phyloP scores from a whole-genome alignment of 2,113 vertebrate species.

The Peucedramus taeniatus region DNA sequence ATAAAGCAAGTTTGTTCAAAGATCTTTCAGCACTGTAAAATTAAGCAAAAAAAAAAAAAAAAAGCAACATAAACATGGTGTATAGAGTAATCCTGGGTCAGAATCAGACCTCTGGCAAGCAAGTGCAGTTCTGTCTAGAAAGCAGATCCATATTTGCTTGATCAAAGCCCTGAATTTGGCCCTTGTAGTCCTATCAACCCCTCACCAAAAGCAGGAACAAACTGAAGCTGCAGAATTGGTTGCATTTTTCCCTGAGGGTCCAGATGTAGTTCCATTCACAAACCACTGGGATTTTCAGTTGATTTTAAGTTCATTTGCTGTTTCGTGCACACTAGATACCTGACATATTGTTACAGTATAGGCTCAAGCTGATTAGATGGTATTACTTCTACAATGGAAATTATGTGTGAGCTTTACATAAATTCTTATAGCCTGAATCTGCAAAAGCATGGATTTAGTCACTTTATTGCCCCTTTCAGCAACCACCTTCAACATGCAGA shows the following conservation, averaged over 20 bases:
- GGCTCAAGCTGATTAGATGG: background rate
- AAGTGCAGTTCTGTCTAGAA: background rate
- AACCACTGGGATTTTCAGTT: background rate
- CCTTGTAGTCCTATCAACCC: background rate
- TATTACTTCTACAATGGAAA: background rate
- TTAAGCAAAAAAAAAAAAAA: background rate
- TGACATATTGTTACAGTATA: background rate
- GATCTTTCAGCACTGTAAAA: background rate
- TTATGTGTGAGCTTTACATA: background rate
- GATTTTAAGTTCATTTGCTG: background rate
- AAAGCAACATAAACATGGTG: background rate
- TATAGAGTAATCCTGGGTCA: background rate
- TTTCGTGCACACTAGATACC: background rate
- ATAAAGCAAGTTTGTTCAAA: slow-evolving; percentile 12
- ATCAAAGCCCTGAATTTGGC: background rate
- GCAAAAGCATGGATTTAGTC: background rate
- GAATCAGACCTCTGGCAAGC: background rate
- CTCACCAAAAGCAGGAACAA: background rate
- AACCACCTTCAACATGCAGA: background rate
- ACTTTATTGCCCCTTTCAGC: background rate
- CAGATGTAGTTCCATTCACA: background rate
- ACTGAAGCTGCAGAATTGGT: background rate
- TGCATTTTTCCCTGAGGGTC: background rate
- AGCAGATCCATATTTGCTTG: background rate
- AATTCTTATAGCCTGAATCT: background rate